Conservation (phyloP, 2,113 vertebrate genomes). For the Cnemophilus loriae region DNA sequence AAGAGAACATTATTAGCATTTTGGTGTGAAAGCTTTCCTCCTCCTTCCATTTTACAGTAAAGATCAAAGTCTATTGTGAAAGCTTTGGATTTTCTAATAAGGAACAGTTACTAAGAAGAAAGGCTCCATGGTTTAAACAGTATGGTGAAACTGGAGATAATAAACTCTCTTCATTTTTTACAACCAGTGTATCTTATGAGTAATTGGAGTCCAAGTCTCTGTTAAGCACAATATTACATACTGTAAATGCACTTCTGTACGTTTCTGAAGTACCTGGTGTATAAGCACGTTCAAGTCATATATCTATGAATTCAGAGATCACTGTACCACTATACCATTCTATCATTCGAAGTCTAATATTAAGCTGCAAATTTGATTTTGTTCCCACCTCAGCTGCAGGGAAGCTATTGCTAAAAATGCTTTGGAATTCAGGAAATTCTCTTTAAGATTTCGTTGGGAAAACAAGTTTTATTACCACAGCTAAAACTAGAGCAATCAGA, state of each 20-base stretch:
- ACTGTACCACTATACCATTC: neutral
- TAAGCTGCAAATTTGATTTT: neutral
- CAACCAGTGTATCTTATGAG: neutral
- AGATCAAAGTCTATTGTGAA: conserved; percentile 10
- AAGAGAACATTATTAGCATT: neutral
- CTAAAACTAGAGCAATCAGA: neutral
- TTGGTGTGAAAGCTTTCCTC: neutral
- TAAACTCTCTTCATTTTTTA: neutral
- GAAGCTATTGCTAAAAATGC: neutral
- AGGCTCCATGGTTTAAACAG: neutral
- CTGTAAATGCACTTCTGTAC: neutral
- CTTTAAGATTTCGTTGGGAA: neutral
- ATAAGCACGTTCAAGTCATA: neutral
- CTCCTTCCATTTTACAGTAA: neutral
- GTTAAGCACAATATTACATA: neutral
- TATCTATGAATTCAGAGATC: neutral
- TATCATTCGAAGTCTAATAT: neutral
- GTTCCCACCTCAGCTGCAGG: neutral
- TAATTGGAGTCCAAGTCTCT: neutral
- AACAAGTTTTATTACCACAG: neutral
- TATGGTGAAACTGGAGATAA: neutral
- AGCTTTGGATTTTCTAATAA: neutral
- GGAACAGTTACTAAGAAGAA: neutral
- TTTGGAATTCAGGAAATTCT: neutral
- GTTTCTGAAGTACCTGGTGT: neutral